Evolutionary conservation across 2,797 vertebrate genomes (phyloP).

Genomic region (Lacerta bilineata): DNA sequence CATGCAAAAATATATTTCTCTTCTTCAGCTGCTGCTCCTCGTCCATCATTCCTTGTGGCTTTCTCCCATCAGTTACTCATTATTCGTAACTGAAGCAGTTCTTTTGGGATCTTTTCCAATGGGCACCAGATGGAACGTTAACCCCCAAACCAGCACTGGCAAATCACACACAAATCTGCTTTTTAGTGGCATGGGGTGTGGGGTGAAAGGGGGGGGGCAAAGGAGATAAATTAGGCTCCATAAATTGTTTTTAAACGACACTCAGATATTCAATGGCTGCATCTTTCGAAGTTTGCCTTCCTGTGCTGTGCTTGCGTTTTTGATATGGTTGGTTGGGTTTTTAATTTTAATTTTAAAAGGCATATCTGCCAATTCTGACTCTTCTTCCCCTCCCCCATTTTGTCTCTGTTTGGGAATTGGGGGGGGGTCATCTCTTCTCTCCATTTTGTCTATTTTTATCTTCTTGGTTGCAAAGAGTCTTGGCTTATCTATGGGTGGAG

Average conservation of each 20-base stretch:
- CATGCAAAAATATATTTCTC: not conserved
- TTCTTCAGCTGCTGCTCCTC: not conserved
- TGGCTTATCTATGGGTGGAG: not conserved
- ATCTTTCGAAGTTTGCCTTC: slow-evolving; percentile 1
- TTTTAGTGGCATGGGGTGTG: not conserved
- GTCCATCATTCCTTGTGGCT: not conserved
- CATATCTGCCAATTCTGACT: not conserved
- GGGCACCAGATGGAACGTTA: slow-evolving; percentile 35
- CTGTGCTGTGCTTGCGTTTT: not conserved
- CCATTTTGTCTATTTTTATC: slow-evolving; percentile 10
- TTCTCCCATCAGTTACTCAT: slow-evolving; percentile 32
- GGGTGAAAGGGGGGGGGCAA: not conserved
- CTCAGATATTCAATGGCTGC: not conserved
- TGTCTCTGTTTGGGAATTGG: not conserved
- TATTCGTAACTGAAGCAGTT: slow-evolving; percentile 21
- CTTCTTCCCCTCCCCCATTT: too few relatives aligned
- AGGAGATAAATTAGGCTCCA: slow-evolving; percentile 7
- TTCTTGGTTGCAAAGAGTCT: not conserved
- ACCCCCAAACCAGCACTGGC: slow-evolving; percentile 22
- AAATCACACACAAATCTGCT: not conserved
- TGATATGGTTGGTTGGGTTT: not conserved
- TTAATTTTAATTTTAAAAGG: not conserved
- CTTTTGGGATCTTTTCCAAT: slow-evolving; percentile 17
- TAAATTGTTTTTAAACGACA: slow-evolving; percentile 27
- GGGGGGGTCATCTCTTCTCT: too few relatives aligned